These are phyloP conservation scores for Nesogale talazaci DNA, from an alignment of 2,113 vertebrate genomes.

Conservation along the genomic window DNA sequence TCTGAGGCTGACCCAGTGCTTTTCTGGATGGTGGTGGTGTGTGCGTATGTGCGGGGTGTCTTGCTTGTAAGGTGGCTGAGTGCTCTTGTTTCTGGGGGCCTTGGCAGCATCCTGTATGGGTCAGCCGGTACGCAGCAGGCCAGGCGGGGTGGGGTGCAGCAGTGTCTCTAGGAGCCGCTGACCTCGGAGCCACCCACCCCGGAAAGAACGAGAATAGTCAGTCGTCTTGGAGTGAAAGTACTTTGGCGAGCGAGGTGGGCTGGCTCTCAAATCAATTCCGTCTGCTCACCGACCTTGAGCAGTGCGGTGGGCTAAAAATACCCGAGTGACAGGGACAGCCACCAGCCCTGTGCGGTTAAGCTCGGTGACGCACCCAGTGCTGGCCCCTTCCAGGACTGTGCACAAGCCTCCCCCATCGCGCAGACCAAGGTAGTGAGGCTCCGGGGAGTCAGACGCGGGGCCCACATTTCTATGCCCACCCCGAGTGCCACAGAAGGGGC, in stretches of 20 bases:
- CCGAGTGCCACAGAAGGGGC: too few species aligned
- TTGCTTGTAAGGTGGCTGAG: constrained; percentile 71
- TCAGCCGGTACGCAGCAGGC: not conserved
- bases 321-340: rapidly evolving
- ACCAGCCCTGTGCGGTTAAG: rapidly evolving
- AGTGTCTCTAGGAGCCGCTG: not conserved
- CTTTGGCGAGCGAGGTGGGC: not conserved
- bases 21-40: too few species aligned
- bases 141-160: constrained; percentile 20
- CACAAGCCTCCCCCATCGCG: not conserved
- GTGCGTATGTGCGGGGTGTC: too few species aligned
- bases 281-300: not conserved
- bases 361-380: rapidly evolving
- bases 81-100: constrained; percentile 46
- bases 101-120: not conserved
- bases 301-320: rapidly evolving
- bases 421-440: not conserved
- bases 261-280: rapidly evolving
- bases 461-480: rapidly evolving
- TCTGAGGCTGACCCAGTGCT: constrained; percentile 58
- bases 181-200: constrained; percentile 42
- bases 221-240: constrained; percentile 45
- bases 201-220: not conserved
- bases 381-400: not conserved
- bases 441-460: rapidly evolving